Conservation (phyloP, 2,113 vertebrate species). For the Ifrita kowaldi region DNA sequence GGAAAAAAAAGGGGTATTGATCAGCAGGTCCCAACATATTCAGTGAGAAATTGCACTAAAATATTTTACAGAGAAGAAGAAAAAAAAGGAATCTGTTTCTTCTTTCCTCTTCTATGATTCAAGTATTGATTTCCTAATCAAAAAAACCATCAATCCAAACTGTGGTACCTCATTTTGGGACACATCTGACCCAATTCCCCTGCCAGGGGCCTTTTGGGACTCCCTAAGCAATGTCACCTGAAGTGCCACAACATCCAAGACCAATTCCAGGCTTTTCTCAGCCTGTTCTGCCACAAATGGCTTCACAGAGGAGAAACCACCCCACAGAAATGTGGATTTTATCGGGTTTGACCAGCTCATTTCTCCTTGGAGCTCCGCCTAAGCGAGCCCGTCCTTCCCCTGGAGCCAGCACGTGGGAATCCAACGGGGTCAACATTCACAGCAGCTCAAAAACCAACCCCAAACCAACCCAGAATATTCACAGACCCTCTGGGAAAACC, state of each 20-base stretch:
- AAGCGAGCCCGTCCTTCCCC: not conserved
- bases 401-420: not conserved
- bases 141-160: not conserved
- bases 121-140: not conserved
- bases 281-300: not conserved
- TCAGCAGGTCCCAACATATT: not conserved
- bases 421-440: not conserved
- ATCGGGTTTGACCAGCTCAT: not conserved
- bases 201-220: not conserved
- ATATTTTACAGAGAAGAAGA: not conserved
- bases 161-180: not conserved
- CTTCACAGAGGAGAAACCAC: not conserved
- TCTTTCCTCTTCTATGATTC: not conserved
- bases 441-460: not conserved
- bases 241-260: not conserved
- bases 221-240: not conserved
- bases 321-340: not conserved
- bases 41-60: not conserved
- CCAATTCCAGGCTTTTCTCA: not conserved
- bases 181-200: not conserved
- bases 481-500: not conserved
- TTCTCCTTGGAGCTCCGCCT: not conserved
- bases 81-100: not conserved
- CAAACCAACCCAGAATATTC: not conserved
- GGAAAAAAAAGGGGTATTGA: not conserved